Conservation (phyloP, 1,140 invertebrate genomes). For the Parapsyche elsis region DNA sequence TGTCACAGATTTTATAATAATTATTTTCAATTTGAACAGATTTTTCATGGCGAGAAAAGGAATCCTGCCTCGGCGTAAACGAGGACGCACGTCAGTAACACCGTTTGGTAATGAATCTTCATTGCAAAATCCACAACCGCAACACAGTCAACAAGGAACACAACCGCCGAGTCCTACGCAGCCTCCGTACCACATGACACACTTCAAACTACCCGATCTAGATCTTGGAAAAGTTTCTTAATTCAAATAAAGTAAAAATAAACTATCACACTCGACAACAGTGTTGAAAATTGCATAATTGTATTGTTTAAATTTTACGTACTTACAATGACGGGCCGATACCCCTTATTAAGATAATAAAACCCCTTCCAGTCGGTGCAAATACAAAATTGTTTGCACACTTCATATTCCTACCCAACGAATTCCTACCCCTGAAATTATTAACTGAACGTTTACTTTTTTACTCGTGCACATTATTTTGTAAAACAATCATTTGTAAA, state of each 20-base stretch:
- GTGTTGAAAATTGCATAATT: too few relatives aligned
- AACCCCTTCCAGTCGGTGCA: too few relatives aligned
- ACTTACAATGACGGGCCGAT: background rate
- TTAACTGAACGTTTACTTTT: too few relatives aligned
- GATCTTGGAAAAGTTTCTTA: conserved; percentile 56
- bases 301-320: too few relatives aligned
- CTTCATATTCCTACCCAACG: too few relatives aligned
- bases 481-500: too few relatives aligned
- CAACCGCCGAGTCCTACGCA: conserved; percentile 69
- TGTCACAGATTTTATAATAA: background rate
- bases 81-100: conserved; percentile 70
- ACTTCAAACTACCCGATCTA: conserved; percentile 75
- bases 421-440: too few relatives aligned
- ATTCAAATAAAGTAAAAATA: too few relatives aligned
- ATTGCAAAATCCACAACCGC: conserved; percentile 57
- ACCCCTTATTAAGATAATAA: too few relatives aligned
- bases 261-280: too few relatives aligned
- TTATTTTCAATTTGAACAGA: conserved; percentile 61
- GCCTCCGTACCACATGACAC: conserved; percentile 79
- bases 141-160: conserved; percentile 59
- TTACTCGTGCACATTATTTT: too few relatives aligned
- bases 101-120: conserved; percentile 37
- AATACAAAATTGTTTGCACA: too few relatives aligned
- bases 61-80: conserved; percentile 78
- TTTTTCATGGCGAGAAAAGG: conserved; percentile 87